Base-by-base conservation (phyloP, 1,140 invertebrate genomes). In the Colletes latitarsis region DNA sequence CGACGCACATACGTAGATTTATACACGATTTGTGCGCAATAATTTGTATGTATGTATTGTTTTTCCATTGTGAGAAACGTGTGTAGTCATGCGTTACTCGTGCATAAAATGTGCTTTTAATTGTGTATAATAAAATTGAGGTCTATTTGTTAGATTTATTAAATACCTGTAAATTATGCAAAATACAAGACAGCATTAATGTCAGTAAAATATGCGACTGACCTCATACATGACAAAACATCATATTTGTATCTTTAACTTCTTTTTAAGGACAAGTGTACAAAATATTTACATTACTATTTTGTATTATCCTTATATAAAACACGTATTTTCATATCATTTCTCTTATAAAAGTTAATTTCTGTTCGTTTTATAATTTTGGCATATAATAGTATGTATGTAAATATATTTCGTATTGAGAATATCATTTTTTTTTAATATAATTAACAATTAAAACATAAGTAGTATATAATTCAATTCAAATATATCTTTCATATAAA, bases 101-200 rank as follows among this genome's bases (percentile, higher is more conserved):
- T 82, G 39, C 74, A 74, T 62, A 83, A 82, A 80, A 75, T 89
- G 77, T 88, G 83, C 74, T 89, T 80, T 85, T 72, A 81, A 82
- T 81, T 83, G 49, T 88, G 67, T 89, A 89, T 78, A 70, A 83
- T 84, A 87, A 84, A 75, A 86, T 82, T 84, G 73, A 68, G 67
- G 71, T 82, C 77, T 82, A 80, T 85, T 85, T 79, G 81, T 82
- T 82, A 82, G 53, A 69, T 73, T 67, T 68, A 79, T 74, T 73
- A 58, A 88, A 77, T 77, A 84, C 63, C 72, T 83, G 82, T 72
- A 62, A 80, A 74, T 79, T 72, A 82, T 88, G 57, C 41, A 73
- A 77, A 77, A 72, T 82, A 81, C 64, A 63, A 85, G 78, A 52
- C 2, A 55, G 70, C 43, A 82, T 84, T 74, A 75, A 66, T 86